Conservation (phyloP, 2,797 vertebrate species). For the Acanthopagrus latus region DNA sequence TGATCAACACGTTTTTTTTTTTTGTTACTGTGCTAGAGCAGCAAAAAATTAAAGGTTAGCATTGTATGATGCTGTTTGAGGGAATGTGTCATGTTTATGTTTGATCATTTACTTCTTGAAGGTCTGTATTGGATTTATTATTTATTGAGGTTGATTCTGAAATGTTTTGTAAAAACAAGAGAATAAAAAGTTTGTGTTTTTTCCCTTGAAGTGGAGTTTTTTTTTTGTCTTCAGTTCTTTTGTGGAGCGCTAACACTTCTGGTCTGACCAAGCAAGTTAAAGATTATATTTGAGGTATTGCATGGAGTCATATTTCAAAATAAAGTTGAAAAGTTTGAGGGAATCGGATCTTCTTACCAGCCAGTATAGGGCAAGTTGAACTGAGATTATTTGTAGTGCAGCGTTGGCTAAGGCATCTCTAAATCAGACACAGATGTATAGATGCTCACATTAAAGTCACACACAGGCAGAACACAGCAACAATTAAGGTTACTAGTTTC, state of each 20-base stretch:
- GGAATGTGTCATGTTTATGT: constrained; percentile 76
- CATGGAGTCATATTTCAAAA: background rate
- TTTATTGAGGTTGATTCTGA: constrained; percentile 80
- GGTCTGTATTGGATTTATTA: constrained; percentile 77
- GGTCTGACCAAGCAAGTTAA: background rate
- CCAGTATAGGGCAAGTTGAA: constrained; percentile 58
- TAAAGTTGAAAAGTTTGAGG: background rate
- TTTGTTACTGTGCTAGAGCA: constrained; percentile 79
- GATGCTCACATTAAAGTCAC: background rate
- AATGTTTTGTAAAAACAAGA: constrained; percentile 87
- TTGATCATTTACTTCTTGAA: constrained; percentile 76
- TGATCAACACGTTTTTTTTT: constrained; percentile 33
- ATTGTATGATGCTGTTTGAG: constrained; percentile 66
- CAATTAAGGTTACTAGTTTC: no score
- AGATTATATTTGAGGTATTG: background rate
- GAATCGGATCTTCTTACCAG: background rate
- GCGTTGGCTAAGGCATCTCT: background rate
- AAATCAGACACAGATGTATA: background rate
- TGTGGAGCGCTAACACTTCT: background rate
- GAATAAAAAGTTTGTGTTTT: constrained; percentile 84
- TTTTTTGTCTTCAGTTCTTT: background rate
- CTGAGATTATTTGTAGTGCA: background rate
- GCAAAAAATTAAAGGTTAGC: constrained; percentile 67
- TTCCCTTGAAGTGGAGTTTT: constrained; percentile 67
- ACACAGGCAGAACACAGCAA: background rate